Base-by-base conservation (phyloP, 1,140 invertebrate species). In the Bradysia coprophila region DNA sequence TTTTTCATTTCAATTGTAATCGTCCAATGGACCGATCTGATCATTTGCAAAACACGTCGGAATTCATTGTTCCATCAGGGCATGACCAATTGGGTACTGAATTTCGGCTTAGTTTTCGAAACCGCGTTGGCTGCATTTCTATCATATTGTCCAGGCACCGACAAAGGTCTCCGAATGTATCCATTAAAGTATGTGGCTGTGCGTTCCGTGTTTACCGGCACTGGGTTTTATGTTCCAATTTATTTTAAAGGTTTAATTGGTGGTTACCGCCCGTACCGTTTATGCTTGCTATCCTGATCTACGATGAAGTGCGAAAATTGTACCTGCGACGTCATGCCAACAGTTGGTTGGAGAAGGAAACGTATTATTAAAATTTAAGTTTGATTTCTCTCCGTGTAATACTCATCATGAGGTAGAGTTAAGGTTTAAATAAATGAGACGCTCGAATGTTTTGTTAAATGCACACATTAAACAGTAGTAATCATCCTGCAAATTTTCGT, bases 1-100 rank as follows among this genome's bases (percentile, higher is more conserved):
- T 98, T 96, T 78, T 98, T 98, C 67, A 84, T 95, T 19, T 87
- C 91, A 36, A 97, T 97, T 67, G 93, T 97, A 20, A 81, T 97
- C 49, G 93, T 97, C 48, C 93, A 98, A 63, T 97, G 93, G 94
- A 88, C 93, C 50, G 92, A 97, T 76, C 70, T 97, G 68, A 95
- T 97, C 63, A 91, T 97, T 57, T 96, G 91, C 67, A 97, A 98
- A 71, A 98, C 94, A 47, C 76, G 93, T 52, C 79, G 89, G 54
- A 92, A 95, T 59, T 96, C 92, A 31, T 81, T 98, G 55, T 66
- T 97, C 48, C 91, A 96, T 57, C 93, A 98, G 62, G 92, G 92
- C 69, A 96, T 98, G 92, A 84, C 78, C 59, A 94, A 94, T 64
- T 91, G 89, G 84, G 87, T 87, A 42, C 70, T 95, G 49, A 95